Evolutionary conservation across 2,888 invertebrate genomes (phyloP).

Genomic region (Leistus spinibarbis): DNA sequence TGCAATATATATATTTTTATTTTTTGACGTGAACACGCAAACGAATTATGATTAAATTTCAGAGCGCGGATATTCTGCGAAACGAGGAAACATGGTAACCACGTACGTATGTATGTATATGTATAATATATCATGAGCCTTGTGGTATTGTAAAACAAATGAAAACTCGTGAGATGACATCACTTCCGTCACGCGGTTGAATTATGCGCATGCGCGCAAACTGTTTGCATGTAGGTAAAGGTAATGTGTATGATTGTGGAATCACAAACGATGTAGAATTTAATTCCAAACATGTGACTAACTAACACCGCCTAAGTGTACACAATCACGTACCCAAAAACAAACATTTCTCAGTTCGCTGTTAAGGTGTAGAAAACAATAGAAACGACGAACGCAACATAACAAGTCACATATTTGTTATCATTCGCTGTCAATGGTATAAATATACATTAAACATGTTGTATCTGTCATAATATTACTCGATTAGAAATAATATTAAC

Average conservation of each 20-base stretch:
- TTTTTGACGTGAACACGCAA: not conserved
- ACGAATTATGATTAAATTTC: not conserved
- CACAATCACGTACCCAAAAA: not conserved
- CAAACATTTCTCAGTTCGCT: not conserved
- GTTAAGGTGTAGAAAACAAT: too few relatives aligned
- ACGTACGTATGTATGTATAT: not conserved
- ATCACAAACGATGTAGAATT: not conserved
- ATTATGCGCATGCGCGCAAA: slow-evolving; percentile 1
- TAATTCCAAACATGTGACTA: not conserved
- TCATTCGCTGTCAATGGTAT: too few relatives aligned
- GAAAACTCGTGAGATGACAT: slow-evolving; percentile 4
- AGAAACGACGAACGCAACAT: too few relatives aligned
- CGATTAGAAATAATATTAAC: too few relatives aligned
- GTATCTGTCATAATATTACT: too few relatives aligned
- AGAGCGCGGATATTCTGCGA: not conserved
- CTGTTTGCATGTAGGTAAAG: not conserved
- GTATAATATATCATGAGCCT: not conserved
- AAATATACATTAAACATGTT: too few relatives aligned
- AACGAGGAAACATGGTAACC: not conserved
- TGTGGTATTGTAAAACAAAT: not conserved
- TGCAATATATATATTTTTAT: too few relatives aligned
- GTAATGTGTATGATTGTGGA: not conserved
- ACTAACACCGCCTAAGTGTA: not conserved
- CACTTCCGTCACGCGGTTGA: not conserved
- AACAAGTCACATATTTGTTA: too few relatives aligned